phyloP scores from a whole-genome alignment of 2,113 vertebrate genomes.

The Garra rufa region DNA sequence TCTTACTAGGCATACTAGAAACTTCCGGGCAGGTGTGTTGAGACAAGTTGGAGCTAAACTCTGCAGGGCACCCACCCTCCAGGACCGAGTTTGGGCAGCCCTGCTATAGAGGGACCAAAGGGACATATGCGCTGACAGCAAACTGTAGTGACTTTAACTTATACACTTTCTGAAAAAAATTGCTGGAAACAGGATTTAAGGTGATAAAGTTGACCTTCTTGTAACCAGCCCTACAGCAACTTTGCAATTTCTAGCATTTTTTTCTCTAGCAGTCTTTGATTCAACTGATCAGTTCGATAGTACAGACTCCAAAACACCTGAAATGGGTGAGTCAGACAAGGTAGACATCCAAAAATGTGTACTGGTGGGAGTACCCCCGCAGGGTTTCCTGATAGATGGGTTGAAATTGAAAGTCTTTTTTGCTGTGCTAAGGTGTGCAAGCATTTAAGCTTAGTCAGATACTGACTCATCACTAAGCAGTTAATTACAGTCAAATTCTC shows the following conservation, averaged over 20 bases:
- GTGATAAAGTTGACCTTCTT: neutral
- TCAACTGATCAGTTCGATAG: neutral
- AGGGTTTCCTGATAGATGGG: neutral
- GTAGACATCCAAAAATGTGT: neutral
- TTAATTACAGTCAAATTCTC: neutral
- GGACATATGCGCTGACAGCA: no score
- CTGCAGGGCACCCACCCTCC: no score
- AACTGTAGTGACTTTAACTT: no score
- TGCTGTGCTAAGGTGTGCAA: constrained; percentile 5
- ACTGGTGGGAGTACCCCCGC: neutral
- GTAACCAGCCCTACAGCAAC: neutral
- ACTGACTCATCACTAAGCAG: constrained; percentile 12
- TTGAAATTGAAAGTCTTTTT: neutral
- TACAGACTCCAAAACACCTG: neutral
- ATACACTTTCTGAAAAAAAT: no score
- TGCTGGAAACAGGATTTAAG: neutral
- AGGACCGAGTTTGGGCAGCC: no score
- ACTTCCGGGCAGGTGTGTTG: no score
- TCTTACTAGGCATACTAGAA: no score
- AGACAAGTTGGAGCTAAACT: no score
- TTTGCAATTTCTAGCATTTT: neutral
- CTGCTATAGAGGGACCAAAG: no score
- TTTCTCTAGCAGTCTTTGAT: no score
- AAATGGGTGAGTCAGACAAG: neutral
- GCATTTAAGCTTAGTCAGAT: neutral